Base-by-base conservation (phyloP, 2,888 invertebrate species). In the Rhopalosiphum nymphaeae region DNA sequence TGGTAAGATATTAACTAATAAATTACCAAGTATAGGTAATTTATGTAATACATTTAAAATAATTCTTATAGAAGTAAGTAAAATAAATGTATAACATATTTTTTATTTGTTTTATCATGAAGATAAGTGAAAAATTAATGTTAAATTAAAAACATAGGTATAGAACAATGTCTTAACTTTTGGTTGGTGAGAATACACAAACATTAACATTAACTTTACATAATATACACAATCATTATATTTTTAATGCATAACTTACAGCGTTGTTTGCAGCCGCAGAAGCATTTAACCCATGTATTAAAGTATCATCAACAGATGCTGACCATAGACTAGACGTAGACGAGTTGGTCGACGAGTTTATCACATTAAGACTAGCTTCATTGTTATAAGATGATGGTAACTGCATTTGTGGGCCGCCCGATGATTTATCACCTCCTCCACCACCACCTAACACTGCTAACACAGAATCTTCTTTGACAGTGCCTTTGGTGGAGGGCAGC, bases 301-400 rank as follows among this genome's bases (percentile, higher is more conserved):
- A 95, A 94, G 95, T 95, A 94, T 95, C 95, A 94, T 95, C 95
- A 92, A 95, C 95, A 7, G 95, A 95, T 89, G 95, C 95, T 94
- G 95, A 95, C 91, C 95, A 95, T 95, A 95, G 95, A 93, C 95
- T 95, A 94, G 95, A 95, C 92, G 95, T 95, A 94, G 95, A 95
- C 94, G 95, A 95, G 94, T 95, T 95, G 94, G 95, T 95, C 95
- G 95, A 95, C 90, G 95, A 95, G 95, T 95, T 95, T 94, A 95
- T 95, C 95, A 95, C 95, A 95, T 95, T 95, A 94, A 95, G 95
- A 95, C 95, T 95, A 95, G 95, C 95, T 95, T 95, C 95, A 91
- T 95, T 95, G 94, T 95, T 95, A 95, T 95, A 95, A 95, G 95
- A 95, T 95, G 95, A 95, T 92, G 95, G 95, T 95, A 95, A 95